Conservation (phyloP, 2,797 vertebrate genomes). For the Nasua narica region DNA sequence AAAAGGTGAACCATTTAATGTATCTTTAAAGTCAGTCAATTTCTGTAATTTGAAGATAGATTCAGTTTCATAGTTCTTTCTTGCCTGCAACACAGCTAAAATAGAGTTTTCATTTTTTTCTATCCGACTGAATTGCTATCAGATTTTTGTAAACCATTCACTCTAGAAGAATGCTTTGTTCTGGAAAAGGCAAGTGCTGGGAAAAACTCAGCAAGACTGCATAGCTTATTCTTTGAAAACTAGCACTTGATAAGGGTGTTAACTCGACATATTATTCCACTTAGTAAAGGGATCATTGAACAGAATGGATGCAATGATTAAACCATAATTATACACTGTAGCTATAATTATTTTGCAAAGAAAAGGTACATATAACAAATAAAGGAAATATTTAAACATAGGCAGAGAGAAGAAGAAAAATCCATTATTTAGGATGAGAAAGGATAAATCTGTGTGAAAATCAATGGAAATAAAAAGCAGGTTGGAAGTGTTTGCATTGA, state of each 20-base stretch:
- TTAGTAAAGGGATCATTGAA: constrained; percentile 63
- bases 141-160: constrained; percentile 81
- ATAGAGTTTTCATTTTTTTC: constrained; percentile 81
- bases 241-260: constrained; percentile 55
- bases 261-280: constrained; percentile 60
- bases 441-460: constrained; percentile 32
- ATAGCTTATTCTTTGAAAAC: constrained; percentile 73
- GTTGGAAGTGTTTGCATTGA: constrained; percentile 29
- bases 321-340: constrained; percentile 30
- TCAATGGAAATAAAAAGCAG: constrained; percentile 39
- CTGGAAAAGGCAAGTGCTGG: constrained; percentile 80
- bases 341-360: constrained; percentile 56
- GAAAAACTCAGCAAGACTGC: constrained; percentile 78
- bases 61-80: constrained; percentile 72
- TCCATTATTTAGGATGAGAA: constrained; percentile 46
- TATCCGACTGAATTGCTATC: constrained; percentile 77
- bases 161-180: constrained; percentile 81
- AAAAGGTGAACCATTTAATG: constrained; percentile 14
- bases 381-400: constrained; percentile 57
- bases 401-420: constrained; percentile 20
- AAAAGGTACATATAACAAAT: constrained; percentile 54
- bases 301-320: constrained; percentile 50
- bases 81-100: constrained; percentile 76
- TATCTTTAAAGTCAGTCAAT: constrained; percentile 10
- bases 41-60: constrained; percentile 45